These are phyloP conservation scores for Paradoxurus hermaphroditus DNA, from an alignment of 2,113 vertebrate genomes.

Conservation along the genomic window DNA sequence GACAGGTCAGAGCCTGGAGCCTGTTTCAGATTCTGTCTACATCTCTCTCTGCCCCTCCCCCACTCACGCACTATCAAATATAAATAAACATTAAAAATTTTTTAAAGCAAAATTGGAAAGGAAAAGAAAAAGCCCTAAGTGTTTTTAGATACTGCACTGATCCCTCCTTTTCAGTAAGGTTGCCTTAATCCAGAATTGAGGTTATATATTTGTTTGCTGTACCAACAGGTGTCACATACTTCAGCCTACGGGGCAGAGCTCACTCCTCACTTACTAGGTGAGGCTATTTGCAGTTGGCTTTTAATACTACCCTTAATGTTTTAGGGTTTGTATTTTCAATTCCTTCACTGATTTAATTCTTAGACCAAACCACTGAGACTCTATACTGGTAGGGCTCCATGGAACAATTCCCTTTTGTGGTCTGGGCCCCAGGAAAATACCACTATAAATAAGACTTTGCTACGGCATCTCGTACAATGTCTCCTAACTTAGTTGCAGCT, in stretches of 20 bases:
- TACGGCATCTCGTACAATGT: background rate
- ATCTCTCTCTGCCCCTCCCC: no score
- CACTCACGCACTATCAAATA: no score
- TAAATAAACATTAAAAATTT: no score
- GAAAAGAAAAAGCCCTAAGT: background rate
- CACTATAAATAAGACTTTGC: background rate
- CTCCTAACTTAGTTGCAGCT: background rate
- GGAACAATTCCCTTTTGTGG: background rate
- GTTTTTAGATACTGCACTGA: background rate
- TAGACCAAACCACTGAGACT: background rate
- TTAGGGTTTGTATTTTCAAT: background rate
- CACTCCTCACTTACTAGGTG: background rate
- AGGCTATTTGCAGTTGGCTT: background rate
- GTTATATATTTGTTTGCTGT: background rate
- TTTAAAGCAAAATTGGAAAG: background rate
- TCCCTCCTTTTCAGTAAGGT: background rate
- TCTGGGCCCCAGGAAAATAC: background rate
- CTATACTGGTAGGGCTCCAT: background rate
- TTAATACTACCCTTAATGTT: background rate
- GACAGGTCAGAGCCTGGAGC: no score
- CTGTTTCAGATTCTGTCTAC: no score
- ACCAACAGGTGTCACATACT: background rate
- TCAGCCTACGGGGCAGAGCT: background rate
- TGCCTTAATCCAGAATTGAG: background rate
- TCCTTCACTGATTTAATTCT: background rate